Percentiles rank a stretch among this genome's conserved stretches.
These are phyloP conservation scores for Maniola jurtina DNA, from an alignment of 1,140 invertebrate genomes.

Conservation along the genomic window DNA sequence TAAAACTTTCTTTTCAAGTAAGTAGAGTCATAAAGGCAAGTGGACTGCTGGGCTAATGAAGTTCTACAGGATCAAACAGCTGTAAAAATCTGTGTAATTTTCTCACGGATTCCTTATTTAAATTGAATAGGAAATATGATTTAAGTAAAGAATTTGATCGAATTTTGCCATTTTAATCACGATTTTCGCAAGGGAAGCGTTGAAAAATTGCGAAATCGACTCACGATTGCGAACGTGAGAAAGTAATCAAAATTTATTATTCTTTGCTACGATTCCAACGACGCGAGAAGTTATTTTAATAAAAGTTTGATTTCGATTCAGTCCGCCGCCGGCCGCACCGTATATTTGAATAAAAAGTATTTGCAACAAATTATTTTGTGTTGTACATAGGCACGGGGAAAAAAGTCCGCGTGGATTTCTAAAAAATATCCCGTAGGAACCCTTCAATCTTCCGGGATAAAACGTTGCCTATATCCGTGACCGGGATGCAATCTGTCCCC, in stretches of 20 bases:
- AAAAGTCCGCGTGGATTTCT: too few species aligned
- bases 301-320: slow-evolving; percentile 47
- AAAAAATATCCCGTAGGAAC: too few species aligned
- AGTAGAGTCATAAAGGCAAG: not conserved
- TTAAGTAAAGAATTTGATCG: slow-evolving; percentile 38
- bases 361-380: slow-evolving; percentile 1
- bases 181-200: slow-evolving; percentile 48
- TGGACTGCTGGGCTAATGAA: not conserved
- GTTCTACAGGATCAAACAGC: not conserved
- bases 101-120: slow-evolving; percentile 19
- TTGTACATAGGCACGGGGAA: not conserved
- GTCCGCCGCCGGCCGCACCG: slow-evolving; percentile 39
- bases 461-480: too few species aligned
- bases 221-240: slow-evolving; percentile 72
- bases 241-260: slow-evolving; percentile 75
- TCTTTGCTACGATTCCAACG: slow-evolving; percentile 61
- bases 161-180: slow-evolving; percentile 61
- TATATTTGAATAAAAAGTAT: slow-evolving; percentile 15
- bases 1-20: not conserved
- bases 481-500: too few species aligned
- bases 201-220: slow-evolving; percentile 67
- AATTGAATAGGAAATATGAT: slow-evolving; percentile 30
- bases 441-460: too few species aligned
- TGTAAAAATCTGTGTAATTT: slow-evolving; percentile 12
- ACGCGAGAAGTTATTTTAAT: slow-evolving; percentile 57